Evolutionary conservation across 2,888 invertebrate genomes (phyloP).

Genomic region (Tachina fera): DNA sequence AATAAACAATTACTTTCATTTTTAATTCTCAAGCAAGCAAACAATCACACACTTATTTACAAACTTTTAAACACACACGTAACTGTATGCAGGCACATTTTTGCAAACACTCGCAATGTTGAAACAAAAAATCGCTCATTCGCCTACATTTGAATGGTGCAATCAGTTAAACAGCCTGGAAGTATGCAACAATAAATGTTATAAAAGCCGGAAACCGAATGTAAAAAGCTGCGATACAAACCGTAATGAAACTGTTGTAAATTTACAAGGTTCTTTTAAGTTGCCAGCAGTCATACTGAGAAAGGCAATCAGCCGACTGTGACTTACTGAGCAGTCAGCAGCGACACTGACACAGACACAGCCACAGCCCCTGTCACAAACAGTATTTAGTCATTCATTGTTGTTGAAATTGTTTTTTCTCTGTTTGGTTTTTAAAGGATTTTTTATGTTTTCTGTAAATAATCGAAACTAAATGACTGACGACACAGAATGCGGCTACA

Average conservation of each 20-base stretch:
- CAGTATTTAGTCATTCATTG: constrained; percentile 4
- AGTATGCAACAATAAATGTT: constrained; percentile 68
- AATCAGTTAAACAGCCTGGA: constrained; percentile 69
- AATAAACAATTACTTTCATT: constrained; percentile 52
- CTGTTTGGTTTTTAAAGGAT: not conserved
- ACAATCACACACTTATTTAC: not conserved
- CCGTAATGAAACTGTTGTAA: constrained; percentile 46
- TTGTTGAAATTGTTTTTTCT: not conserved
- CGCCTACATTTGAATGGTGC: constrained; percentile 64
- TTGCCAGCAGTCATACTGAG: constrained; percentile 5
- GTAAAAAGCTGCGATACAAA: constrained; percentile 39
- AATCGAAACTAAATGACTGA: constrained; percentile 32
- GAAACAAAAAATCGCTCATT: not conserved
- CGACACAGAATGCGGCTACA: no score
- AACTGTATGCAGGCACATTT: no score
- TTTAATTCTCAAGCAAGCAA: constrained; percentile 3
- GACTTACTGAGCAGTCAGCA: constrained; percentile 3
- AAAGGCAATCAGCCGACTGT: constrained; percentile 10
- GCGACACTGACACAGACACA: not conserved
- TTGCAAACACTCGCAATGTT: not conserved
- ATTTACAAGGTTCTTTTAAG: constrained; percentile 56
- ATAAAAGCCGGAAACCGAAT: constrained; percentile 66
- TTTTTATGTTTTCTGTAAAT: not conserved
- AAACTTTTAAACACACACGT: not conserved
- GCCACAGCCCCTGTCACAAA: not conserved